Percentiles rank a stretch among this genome's conserved stretches.
Evolutionary conservation across 2,797 vertebrate genomes (phyloP).

Genomic region (Cottoperca gobio): DNA sequence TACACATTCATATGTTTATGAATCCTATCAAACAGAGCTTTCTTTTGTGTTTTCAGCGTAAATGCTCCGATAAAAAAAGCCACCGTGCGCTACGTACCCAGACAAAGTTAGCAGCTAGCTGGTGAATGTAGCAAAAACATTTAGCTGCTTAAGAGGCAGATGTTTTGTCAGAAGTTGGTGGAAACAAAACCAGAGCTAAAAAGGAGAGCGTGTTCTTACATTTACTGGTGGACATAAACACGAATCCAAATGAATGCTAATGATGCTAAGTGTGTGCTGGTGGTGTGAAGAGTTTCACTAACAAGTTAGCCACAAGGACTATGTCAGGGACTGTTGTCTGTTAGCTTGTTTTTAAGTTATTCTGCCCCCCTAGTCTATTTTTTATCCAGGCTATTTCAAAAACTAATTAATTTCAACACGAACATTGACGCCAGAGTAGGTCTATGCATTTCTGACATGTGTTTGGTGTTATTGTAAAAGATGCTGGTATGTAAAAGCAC

Average conservation of each 20-base stretch:
- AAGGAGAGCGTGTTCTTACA: not conserved
- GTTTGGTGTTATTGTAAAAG: slow-evolving; percentile 17
- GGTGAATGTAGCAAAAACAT: not conserved
- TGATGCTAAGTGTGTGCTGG: not conserved
- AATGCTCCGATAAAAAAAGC: not conserved
- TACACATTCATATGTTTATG: not conserved
- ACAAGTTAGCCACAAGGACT: not conserved
- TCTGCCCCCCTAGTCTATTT: not conserved
- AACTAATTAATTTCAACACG: too few species aligned
- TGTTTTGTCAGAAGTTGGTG: not conserved
- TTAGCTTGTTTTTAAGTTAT: not conserved
- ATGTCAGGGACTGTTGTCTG: too few species aligned
- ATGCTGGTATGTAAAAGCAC: not conserved
- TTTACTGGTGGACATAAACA: not conserved
- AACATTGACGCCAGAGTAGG: not conserved
- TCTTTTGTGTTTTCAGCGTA: too few species aligned
- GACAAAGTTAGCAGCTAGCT: not conserved
- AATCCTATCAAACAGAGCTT: not conserved
- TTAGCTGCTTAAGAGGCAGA: not conserved
- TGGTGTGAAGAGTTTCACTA: not conserved
- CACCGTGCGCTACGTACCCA: too few species aligned
- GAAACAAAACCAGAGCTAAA: not conserved
- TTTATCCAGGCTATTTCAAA: not conserved
- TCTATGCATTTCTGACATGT: slow-evolving; percentile 7
- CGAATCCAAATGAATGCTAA: not conserved